These are phyloP conservation scores for Microplitis manilae DNA, from an alignment of 2,888 invertebrate species.

Conservation along the genomic window DNA sequence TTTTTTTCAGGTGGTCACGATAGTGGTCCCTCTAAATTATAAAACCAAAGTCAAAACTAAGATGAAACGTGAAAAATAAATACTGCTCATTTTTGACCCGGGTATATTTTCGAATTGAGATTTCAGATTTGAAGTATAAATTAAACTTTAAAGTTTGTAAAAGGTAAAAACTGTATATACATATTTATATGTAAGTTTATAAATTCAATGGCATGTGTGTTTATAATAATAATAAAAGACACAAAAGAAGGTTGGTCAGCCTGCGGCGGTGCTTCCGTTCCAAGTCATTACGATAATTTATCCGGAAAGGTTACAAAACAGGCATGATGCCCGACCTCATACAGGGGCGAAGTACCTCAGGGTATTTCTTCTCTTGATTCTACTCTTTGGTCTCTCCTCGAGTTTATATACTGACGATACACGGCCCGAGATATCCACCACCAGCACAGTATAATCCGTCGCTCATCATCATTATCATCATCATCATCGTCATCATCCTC, in stretches of 20 bases:
- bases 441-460: conserved; percentile 9
- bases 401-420: not conserved
- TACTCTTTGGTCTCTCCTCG: not conserved
- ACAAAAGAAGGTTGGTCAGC: conserved; percentile 50
- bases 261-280: conserved; percentile 68
- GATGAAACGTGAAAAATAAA: too few relatives aligned
- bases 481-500: conserved; percentile 27
- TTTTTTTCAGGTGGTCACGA: too few relatives aligned
- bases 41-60: too few relatives aligned
- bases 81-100: too few relatives aligned
- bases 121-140: too few relatives aligned
- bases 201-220: not conserved
- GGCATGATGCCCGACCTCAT: conserved; percentile 46
- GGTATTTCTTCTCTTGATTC: conserved; percentile 4
- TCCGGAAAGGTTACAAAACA: conserved; percentile 66
- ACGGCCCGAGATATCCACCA: not conserved
- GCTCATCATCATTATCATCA: conserved; percentile 29
- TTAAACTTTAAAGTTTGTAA: too few relatives aligned
- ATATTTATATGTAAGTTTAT: not conserved
- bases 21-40: too few relatives aligned
- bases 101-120: too few relatives aligned
- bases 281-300: conserved; percentile 70
- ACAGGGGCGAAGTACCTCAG: conserved; percentile 29
- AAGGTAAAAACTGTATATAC: too few relatives aligned
- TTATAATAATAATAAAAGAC: not conserved